phyloP scores from a whole-genome alignment of 2,888 invertebrate genomes.

The Shargacucullia verbasci region DNA sequence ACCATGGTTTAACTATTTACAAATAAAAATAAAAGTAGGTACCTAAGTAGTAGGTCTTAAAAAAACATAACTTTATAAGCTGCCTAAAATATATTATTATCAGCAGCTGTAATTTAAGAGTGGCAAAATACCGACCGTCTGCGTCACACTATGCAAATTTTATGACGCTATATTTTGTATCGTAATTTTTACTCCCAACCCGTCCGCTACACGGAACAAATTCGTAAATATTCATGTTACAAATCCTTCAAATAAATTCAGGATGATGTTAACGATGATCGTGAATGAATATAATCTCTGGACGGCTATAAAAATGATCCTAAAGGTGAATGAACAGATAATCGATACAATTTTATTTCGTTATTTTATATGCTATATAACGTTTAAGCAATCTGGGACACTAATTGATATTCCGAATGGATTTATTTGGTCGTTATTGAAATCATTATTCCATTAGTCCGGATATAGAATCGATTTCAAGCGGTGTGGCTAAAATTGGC shows the following conservation, averaged over 20 bases:
- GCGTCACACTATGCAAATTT: slow-evolving; percentile 71
- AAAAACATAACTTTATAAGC: slow-evolving; percentile 18
- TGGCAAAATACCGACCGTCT: slow-evolving; percentile 50
- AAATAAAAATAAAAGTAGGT: slow-evolving; percentile 6
- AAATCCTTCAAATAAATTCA: slow-evolving; percentile 40
- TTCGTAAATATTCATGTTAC: slow-evolving; percentile 52
- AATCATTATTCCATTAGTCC: neutral
- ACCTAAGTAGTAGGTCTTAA: neutral
- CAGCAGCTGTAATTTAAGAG: slow-evolving; percentile 49
- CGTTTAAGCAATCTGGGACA: slow-evolving; percentile 5
- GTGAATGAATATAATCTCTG: slow-evolving; percentile 19
- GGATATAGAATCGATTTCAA: no score
- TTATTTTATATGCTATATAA: slow-evolving; percentile 30
- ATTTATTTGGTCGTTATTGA: slow-evolving; percentile 3
- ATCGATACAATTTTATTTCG: slow-evolving; percentile 13
- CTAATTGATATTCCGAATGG: slow-evolving; percentile 33
- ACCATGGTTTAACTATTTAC: no score
- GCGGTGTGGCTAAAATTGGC: no score
- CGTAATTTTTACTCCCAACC: slow-evolving; percentile 64
- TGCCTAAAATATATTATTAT: slow-evolving; percentile 19
- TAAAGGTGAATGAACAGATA: slow-evolving; percentile 20
- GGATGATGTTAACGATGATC: slow-evolving; percentile 6
- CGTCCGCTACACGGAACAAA: slow-evolving; percentile 33
- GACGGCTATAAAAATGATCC: slow-evolving; percentile 18
- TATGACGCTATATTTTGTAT: slow-evolving; percentile 66